Evolutionary conservation across 2,797 vertebrate genomes (phyloP).

Genomic region (Cheirogaleus major): DNA sequence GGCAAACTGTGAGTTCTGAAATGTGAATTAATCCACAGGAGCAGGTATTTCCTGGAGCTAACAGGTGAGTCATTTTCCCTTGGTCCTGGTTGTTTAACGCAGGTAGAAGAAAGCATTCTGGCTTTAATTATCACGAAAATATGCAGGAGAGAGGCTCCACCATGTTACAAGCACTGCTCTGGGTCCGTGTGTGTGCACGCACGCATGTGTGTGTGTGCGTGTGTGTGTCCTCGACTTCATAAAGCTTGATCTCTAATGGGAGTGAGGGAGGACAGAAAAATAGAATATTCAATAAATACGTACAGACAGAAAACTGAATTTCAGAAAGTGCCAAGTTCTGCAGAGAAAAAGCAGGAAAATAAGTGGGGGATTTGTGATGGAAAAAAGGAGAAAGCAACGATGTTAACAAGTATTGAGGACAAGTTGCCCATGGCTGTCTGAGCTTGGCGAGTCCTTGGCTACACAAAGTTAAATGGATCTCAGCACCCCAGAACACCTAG

Average conservation of each 20-base stretch:
- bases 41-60: background rate
- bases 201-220: too few species aligned
- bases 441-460: background rate
- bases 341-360: background rate
- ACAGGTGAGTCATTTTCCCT: background rate
- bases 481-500: background rate
- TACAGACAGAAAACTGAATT: background rate
- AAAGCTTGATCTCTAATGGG: background rate
- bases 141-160: background rate
- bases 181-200: too few species aligned
- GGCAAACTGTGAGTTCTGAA: background rate
- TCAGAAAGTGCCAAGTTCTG: background rate
- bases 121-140: background rate
- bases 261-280: background rate
- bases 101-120: background rate
- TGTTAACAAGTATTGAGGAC: background rate
- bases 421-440: accelerated
- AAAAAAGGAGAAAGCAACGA: background rate
- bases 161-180: accelerated
- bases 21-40: background rate
- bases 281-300: background rate
- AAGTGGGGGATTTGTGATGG: accelerated
- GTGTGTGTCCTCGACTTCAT: too few species aligned
- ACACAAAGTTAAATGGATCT: background rate
- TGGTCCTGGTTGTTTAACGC: background rate